These are phyloP conservation scores for Ceryle rudis DNA, from an alignment of 2,797 vertebrate species.

Conservation along the genomic window DNA sequence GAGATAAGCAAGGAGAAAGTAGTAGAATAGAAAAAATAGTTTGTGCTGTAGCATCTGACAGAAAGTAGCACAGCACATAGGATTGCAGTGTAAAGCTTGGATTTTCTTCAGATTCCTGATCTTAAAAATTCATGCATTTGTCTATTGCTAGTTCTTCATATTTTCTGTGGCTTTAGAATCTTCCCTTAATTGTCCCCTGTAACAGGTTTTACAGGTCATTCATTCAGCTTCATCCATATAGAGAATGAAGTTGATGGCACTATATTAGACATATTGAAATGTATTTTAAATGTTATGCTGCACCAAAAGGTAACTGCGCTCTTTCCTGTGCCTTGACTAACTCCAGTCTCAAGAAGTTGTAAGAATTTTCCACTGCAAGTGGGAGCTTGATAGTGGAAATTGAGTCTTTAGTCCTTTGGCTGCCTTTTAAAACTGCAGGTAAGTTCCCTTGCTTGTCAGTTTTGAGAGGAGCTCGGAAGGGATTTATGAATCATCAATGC, in stretches of 20 bases:
- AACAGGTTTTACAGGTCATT: background rate
- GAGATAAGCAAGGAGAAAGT: background rate
- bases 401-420: background rate
- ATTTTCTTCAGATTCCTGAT: background rate
- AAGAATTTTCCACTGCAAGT: background rate
- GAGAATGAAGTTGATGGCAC: background rate
- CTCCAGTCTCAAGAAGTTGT: background rate
- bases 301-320: background rate
- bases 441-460: background rate
- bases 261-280: background rate
- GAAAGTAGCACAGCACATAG: background rate
- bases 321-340: background rate
- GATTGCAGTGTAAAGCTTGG: background rate
- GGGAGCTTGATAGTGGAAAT: background rate
- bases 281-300: background rate
- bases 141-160: background rate
- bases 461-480: background rate
- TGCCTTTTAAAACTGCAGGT: background rate
- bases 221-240: background rate
- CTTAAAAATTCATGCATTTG: background rate
- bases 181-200: background rate
- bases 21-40: background rate
- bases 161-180: slow-evolving; percentile 13
- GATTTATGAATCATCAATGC: background rate
- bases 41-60: background rate